Percentiles rank a stretch among this genome's conserved stretches.
Conservation (phyloP, 2,888 invertebrate species). For the Melieria crassipennis region DNA sequence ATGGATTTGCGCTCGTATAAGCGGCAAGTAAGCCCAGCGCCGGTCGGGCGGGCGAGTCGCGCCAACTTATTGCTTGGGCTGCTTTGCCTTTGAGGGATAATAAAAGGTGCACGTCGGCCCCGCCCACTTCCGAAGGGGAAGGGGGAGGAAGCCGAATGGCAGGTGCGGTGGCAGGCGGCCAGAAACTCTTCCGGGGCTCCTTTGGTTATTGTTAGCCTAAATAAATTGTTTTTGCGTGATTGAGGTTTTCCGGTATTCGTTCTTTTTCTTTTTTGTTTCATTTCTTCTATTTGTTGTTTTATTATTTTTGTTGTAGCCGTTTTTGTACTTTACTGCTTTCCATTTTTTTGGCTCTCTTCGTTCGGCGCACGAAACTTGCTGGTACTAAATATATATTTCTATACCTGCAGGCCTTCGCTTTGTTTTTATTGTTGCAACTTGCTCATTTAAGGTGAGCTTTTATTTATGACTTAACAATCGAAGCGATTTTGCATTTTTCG, state of each 20-base stretch:
- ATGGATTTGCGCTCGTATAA: not conserved
- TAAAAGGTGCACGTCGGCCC: not conserved
- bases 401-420: no score
- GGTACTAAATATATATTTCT: no score
- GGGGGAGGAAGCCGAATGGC: not conserved
- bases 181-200: no score
- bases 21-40: no score
- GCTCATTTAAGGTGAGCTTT: constrained; percentile 23
- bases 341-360: constrained; percentile 21
- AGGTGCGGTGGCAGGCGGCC: not conserved
- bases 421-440: not conserved
- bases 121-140: no score
- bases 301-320: not conserved
- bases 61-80: not conserved
- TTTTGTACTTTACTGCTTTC: not conserved
- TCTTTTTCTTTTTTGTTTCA: no score
- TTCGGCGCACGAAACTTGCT: no score
- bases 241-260: constrained; percentile 48
- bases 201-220: constrained; percentile 31
- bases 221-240: constrained; percentile 53
- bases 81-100: not conserved
- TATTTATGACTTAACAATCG: constrained; percentile 40
- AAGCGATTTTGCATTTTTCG: constrained; percentile 8
- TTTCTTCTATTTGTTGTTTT: no score
- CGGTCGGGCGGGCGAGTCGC: no score